Evolutionary conservation across 2,888 invertebrate genomes (phyloP), one percentile per base, ranked within the genome.

Genomic region (Hypomecis atomaria): DNA sequence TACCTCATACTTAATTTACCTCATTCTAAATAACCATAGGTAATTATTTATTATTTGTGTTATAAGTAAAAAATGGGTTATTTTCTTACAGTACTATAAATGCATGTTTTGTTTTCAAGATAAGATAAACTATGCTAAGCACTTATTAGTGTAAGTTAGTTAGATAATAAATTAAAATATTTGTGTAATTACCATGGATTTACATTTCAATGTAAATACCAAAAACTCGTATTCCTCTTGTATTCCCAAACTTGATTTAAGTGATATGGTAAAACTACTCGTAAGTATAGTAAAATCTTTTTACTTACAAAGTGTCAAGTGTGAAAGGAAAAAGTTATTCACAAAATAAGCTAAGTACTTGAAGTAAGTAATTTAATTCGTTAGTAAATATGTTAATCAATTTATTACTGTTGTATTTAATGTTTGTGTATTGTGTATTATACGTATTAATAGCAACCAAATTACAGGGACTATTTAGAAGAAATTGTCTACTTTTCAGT

Each of bases 381-480:
- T 23, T 6, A 7, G 6, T 11, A n/a, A 4, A 23, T 13, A 11
- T 42, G 23, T 5, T 23, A 53, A 40, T 42, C 40, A 53, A 53
- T 47, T 33, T 23, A 48, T 61, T 67, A 68, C 40, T 67, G 62
- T 48, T 49, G 53, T 58, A 63, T 43, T 64, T 63, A 62, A 65
- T 62, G 60, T 62, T 54, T 59, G 64, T 63, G 62, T 63, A 58
- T 62, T 59, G 64, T 63, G 60, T 63, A 59, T 61, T 68, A 60
- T 69, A 73, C 68, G 48, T 74, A 65, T 71, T 74, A 75, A 70
- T 76, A 76, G 75, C 73, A 76, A 83, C 81, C 74, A 76, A 75
- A 85, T 79, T 89, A 90, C 90, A 90, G 90, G 89, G 89, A 88
- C 79, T 87, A 83, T 82, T 83, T 83, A 86, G 80, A 83, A 74